These are phyloP conservation scores for Paracanthobrama guichenoti DNA, from an alignment of 2,113 vertebrate species.

Conservation along the genomic window DNA sequence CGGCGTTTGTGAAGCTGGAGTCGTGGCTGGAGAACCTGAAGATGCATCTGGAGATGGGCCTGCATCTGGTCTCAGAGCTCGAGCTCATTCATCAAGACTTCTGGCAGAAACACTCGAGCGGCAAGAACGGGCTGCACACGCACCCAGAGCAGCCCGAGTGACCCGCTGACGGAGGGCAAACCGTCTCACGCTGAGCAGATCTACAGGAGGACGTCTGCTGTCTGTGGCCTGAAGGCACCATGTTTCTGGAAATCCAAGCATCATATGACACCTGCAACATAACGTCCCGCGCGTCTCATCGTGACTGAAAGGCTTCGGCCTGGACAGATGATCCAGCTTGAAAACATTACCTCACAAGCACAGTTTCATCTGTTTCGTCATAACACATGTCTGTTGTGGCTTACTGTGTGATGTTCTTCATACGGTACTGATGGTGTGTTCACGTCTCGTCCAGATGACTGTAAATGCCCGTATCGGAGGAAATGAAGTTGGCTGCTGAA, in stretches of 20 bases:
- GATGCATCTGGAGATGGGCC: slow-evolving; percentile 89
- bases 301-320: not conserved
- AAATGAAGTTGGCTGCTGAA: not conserved
- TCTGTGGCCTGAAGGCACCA: no score
- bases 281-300: no score
- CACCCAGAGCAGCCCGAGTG: slow-evolving; percentile 80
- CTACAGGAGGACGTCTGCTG: no score
- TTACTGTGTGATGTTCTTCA: slow-evolving; percentile 29
- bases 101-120: slow-evolving; percentile 77
- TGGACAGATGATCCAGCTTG: not conserved
- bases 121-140: slow-evolving; percentile 78
- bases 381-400: slow-evolving; percentile 59
- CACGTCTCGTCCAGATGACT: not conserved
- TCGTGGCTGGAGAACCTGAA: slow-evolving; percentile 91
- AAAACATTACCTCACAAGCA: not conserved
- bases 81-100: slow-evolving; percentile 87
- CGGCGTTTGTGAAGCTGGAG: slow-evolving; percentile 88
- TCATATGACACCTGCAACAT: no score
- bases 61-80: slow-evolving; percentile 86
- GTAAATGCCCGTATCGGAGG: no score
- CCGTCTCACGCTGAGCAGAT: no score
- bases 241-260: not conserved
- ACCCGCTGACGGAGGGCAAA: no score
- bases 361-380: not conserved
- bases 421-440: not conserved